These are phyloP conservation scores for Holocentrus rufus DNA, from an alignment of 2,797 vertebrate genomes.

Conservation along the genomic window DNA sequence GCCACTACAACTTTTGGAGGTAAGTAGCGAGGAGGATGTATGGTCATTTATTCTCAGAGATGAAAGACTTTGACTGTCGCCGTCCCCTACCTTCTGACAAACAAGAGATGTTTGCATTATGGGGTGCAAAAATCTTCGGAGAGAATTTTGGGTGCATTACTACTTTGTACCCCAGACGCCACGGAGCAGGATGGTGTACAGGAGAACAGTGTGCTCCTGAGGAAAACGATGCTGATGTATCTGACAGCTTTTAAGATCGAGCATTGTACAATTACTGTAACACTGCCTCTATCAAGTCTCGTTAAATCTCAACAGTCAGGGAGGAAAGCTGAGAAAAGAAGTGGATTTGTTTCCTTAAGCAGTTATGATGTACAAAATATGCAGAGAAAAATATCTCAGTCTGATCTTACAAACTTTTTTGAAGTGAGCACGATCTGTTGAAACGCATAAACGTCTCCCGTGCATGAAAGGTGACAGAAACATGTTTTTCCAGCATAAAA, in stretches of 20 bases:
- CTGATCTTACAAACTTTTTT: no score
- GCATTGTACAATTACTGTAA: neutral
- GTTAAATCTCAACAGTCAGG: neutral
- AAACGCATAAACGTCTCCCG: no score
- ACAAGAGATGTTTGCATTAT: constrained; percentile 3
- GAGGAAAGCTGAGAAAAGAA: neutral
- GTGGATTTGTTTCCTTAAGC: no score
- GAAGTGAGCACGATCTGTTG: no score
- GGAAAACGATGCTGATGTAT: constrained; percentile 38
- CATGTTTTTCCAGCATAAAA: no score
- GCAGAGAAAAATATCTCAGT: no score
- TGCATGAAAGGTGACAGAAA: no score
- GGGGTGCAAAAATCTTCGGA: neutral
- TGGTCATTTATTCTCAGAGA: constrained; percentile 24
- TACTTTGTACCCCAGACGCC: neutral
- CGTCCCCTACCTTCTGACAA: constrained; percentile 10
- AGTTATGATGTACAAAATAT: no score
- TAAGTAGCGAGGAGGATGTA: neutral
- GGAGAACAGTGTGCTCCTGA: constrained; percentile 81
- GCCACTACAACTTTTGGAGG: neutral
- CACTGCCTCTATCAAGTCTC: constrained; percentile 5
- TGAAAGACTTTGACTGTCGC: constrained; percentile 13
- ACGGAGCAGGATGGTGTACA: constrained; percentile 77
- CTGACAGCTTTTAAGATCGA: constrained; percentile 3
- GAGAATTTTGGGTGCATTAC: constrained; percentile 2